phyloP scores from a whole-genome alignment of 2,797 vertebrate species.

The Hemibagrus guttatus region DNA sequence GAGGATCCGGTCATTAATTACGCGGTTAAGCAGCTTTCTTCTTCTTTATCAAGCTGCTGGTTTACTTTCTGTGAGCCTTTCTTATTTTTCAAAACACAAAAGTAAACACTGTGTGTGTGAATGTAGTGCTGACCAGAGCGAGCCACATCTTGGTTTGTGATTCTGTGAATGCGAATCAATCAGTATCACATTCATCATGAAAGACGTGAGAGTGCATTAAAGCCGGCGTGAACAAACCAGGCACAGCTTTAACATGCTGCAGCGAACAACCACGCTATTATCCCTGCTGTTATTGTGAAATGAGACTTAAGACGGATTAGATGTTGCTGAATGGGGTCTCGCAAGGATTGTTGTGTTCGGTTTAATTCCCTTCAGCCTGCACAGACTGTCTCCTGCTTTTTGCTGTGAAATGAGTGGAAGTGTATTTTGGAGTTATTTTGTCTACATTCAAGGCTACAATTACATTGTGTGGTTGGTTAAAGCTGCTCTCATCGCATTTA shows the following conservation, averaged over 20 bases:
- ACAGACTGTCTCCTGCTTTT: background rate
- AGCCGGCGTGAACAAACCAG: conserved; percentile 59
- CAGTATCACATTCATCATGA: background rate
- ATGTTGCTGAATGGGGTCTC: conserved; percentile 70
- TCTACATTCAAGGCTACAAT: conserved; percentile 1
- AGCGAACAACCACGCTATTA: conserved; percentile 74
- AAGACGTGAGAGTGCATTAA: conserved; percentile 16
- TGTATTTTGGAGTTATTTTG: background rate
- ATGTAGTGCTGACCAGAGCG: background rate
- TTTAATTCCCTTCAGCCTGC: conserved; percentile 25
- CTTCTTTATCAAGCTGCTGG: background rate
- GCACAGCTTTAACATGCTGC: conserved; percentile 61
- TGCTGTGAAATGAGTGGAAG: background rate
- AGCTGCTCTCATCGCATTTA: background rate
- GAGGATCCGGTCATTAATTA: background rate
- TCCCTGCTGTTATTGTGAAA: conserved; percentile 69
- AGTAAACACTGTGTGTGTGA: no score
- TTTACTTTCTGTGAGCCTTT: background rate
- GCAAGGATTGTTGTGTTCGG: conserved; percentile 28
- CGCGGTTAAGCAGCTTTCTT: conserved; percentile 1
- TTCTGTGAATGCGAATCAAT: background rate
- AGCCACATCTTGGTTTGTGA: background rate
- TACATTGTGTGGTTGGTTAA: background rate
- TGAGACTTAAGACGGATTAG: conserved; percentile 73
- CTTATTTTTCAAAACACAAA: background rate